Evolutionary conservation across 1,140 invertebrate genomes (phyloP).

Genomic region (Portunus trituberculatus): DNA sequence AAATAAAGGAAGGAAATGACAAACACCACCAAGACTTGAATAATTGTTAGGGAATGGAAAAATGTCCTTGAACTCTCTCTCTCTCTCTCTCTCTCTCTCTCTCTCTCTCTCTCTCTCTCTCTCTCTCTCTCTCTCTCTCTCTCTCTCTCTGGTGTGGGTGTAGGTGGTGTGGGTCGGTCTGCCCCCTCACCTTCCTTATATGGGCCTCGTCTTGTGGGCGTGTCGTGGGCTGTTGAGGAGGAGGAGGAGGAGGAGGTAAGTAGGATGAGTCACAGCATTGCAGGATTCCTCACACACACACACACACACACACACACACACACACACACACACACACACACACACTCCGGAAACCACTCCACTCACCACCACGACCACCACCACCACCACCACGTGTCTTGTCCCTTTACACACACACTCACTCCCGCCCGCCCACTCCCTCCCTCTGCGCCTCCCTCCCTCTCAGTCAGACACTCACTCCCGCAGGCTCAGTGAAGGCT

Average conservation of each 20-base stretch:
- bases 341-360: not conserved
- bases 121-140: not conserved
- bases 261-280: not conserved
- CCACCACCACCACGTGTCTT: no score
- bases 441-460: not conserved
- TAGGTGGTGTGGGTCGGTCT: not conserved
- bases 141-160: constrained; percentile 1
- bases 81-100: not conserved
- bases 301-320: no score
- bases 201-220: not conserved
- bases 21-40: not conserved
- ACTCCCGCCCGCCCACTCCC: not conserved
- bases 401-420: not conserved
- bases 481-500: not conserved
- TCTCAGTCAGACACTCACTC: no score
- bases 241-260: constrained; percentile 3
- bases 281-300: no score
- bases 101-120: constrained; percentile 32
- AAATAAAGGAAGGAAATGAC: not conserved
- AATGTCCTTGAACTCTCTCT: not conserved
- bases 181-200: not conserved
- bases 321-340: constrained; percentile 5
- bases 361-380: no score
- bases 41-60: not conserved
- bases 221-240: constrained; percentile 3